Conservation (phyloP, 1,140 invertebrate species). For the Eumaeus atala region DNA sequence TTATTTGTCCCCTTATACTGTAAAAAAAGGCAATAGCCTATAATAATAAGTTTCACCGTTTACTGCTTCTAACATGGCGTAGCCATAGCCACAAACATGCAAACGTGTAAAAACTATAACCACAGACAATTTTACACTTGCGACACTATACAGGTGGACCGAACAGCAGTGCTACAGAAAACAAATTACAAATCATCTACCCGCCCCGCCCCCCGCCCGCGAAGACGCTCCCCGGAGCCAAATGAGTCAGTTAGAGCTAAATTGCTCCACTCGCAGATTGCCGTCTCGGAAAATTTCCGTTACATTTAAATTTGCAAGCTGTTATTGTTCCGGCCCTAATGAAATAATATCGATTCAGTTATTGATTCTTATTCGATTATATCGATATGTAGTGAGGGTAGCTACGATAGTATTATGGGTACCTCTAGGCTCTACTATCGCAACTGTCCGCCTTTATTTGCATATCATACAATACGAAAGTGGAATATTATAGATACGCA, state of each 20-base stretch:
- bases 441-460: too few species aligned
- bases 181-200: slow-evolving; percentile 71
- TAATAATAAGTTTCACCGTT: neutral
- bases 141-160: neutral
- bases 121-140: slow-evolving; percentile 23
- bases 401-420: too few species aligned
- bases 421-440: too few species aligned
- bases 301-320: slow-evolving; percentile 26
- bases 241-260: slow-evolving; percentile 69
- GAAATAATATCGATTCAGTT: slow-evolving; percentile 59
- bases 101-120: slow-evolving; percentile 13
- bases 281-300: slow-evolving; percentile 61
- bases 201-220: slow-evolving; percentile 36
- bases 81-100: neutral
- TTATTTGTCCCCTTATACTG: too few species aligned
- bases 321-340: slow-evolving; percentile 50
- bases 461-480: too few species aligned
- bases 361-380: slow-evolving; percentile 34
- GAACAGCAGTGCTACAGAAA: slow-evolving; percentile 42
- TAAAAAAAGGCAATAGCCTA: neutral
- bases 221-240: slow-evolving; percentile 50
- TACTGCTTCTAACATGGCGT: too few species aligned
- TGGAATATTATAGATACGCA: too few species aligned
- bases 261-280: slow-evolving; percentile 54
- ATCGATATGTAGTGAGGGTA: too few species aligned